These are phyloP conservation scores for Pristionchus maxplancki DNA, from an alignment of 2,888 invertebrate species.

Conservation along the genomic window DNA sequence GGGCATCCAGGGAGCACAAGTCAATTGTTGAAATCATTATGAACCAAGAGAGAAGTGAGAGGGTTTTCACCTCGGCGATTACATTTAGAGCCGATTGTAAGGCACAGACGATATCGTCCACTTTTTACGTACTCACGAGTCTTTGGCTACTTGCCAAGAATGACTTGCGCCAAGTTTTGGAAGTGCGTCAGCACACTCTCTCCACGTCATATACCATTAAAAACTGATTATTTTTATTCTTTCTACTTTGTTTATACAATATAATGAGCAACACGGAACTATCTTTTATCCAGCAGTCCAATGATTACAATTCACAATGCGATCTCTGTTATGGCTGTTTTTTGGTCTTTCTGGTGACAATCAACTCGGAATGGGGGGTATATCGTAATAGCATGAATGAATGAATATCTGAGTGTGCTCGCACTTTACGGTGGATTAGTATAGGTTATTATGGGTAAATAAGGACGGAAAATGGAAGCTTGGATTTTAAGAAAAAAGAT, in stretches of 20 bases:
- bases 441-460: neutral
- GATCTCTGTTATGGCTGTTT: neutral
- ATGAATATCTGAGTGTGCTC: constrained; percentile 33
- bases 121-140: constrained; percentile 6
- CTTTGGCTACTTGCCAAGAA: constrained; percentile 1
- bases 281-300: neutral
- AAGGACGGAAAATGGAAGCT: neutral
- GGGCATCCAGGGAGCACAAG: neutral
- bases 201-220: neutral
- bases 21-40: neutral
- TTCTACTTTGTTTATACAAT: neutral
- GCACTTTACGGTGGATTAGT: constrained; percentile 8
- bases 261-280: constrained; percentile 3
- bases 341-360: neutral
- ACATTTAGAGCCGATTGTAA: constrained; percentile 25
- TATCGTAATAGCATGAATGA: neutral
- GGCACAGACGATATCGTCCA: constrained; percentile 7
- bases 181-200: neutral
- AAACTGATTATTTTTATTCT: neutral
- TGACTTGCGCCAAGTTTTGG: neutral
- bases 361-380: neutral
- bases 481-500: neutral
- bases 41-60: neutral
- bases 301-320: constrained; percentile 9
- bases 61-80: neutral